These are phyloP conservation scores for Phaedon cochleariae DNA, from an alignment of 2,888 invertebrate species.

Conservation along the genomic window DNA sequence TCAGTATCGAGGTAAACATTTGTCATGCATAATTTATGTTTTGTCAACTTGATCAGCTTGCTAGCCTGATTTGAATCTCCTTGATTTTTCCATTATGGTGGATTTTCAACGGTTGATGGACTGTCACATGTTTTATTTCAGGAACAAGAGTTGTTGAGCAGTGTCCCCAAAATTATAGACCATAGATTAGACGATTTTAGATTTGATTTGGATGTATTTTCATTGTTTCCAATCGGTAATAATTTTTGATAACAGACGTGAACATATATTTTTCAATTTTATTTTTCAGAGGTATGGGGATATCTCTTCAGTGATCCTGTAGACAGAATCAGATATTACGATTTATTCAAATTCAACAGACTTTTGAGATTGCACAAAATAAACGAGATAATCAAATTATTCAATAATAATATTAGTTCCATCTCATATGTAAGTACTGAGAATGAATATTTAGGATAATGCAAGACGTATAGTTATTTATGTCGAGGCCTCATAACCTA, in stretches of 20 bases:
- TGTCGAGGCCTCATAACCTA: no score
- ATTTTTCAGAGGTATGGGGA: slow-evolving; percentile 32
- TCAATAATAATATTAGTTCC: slow-evolving; percentile 59
- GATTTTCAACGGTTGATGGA: no score
- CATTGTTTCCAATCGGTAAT: slow-evolving; percentile 32
- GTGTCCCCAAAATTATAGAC: slow-evolving; percentile 59
- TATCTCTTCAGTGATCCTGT: slow-evolving; percentile 19
- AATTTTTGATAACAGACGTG: no score
- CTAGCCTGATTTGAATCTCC: no score
- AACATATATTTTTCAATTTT: no score
- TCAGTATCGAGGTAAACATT: slow-evolving; percentile 23
- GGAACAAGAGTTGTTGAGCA: slow-evolving; percentile 58
- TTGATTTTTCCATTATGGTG: no score
- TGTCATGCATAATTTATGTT: no score
- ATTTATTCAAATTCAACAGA: slow-evolving; percentile 65
- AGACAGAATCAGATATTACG: slow-evolving; percentile 58
- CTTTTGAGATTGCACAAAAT: slow-evolving; percentile 65
- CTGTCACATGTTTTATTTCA: slow-evolving; percentile 56
- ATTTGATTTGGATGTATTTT: slow-evolving; percentile 64
- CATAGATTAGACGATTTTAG: slow-evolving; percentile 63
- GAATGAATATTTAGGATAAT: neutral
- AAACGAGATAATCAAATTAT: slow-evolving; percentile 62
- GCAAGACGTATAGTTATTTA: no score
- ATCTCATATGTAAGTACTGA: slow-evolving; percentile 9
- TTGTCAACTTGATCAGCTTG: no score